Evolutionary conservation across 2,113 vertebrate genomes (phyloP), one percentile per base, ranked within the genome.

Genomic region (Thamnaconus septentrionalis): DNA sequence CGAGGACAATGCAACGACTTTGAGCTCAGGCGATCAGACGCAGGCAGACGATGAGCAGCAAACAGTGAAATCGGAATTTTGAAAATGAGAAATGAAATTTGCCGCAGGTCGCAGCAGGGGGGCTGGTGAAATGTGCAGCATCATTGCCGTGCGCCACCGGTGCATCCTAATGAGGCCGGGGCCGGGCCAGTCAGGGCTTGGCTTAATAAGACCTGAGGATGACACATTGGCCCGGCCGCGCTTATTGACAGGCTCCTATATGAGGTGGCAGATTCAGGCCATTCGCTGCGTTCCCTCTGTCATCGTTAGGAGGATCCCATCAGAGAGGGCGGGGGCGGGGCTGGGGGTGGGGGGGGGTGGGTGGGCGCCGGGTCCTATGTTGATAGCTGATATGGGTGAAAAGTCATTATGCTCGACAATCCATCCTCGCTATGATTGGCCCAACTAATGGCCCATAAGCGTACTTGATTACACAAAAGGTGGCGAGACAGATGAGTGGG

Each of bases 261-360:
- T 66, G 75, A 79, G 70, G 68, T 80, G 87, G 83, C 82, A 85
- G 75, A 88, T 89, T 78, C 69, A 87, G 86, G 84, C 66, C 87
- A 82, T 60, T 82, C 73, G 52, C 40, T 63, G 59, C 68, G 65
- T 78, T 74, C 79, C 78, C 73, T 84, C 73, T 80, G 71, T 86
- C 83, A 84, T 89, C 74, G 77, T 89, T 88, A 87, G 61, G 66
- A 71, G 53, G 70, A 76, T 69, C 63, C 58, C 68, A 83, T 83
- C 71, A 59, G 54, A 63, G 73, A 53, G 41, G 58, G 57, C 46
- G 59, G 47, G 8, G 42, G 47, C 54, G 31, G 59, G 12, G 47
- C 60, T 6, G 4, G 48, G 54, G 62, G 59, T 9, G 8, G 4
- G 6, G 1, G 18, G 18, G 18, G 18, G 18, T 1, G 1, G 18